Evolutionary conservation across 1,140 invertebrate genomes (phyloP).

Genomic region (Protaetia brevitarsis): DNA sequence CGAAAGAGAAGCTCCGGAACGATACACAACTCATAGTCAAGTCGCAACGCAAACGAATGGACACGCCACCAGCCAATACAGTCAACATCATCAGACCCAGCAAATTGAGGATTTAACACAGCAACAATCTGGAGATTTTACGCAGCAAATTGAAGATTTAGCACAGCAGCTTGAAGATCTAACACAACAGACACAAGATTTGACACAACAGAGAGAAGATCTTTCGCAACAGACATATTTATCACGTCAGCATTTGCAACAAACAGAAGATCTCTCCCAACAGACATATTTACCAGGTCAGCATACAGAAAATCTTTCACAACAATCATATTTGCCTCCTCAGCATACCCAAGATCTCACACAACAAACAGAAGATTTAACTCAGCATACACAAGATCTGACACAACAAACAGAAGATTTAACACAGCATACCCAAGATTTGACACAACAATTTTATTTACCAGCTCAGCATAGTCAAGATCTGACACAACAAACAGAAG

Average conservation of each 20-base stretch:
- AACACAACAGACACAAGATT: not conserved
- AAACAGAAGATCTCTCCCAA: conserved; percentile 22
- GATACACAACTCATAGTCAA: not conserved
- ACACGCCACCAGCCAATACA: too few species aligned
- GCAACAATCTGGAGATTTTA: conserved; percentile 2
- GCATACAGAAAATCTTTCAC: not conserved
- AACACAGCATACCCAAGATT: conserved; percentile 22
- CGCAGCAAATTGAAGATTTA: conserved; percentile 11
- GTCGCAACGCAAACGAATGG: not conserved
- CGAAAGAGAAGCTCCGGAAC: conserved; percentile 10
- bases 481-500: conserved; percentile 15
- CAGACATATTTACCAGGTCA: not conserved
- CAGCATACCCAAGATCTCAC: not conserved
- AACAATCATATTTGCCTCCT: not conserved
- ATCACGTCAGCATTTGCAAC: conserved; percentile 24
- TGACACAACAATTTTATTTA: conserved; percentile 24
- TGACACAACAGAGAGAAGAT: not conserved
- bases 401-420: conserved; percentile 26
- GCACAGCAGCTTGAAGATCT: conserved; percentile 18
- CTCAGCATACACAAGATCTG: conserved; percentile 15
- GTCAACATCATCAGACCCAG: not conserved
- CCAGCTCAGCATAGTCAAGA: not conserved
- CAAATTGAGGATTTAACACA: conserved; percentile 20
- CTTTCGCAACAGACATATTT: not conserved
- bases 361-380: conserved; percentile 1